Conservation (phyloP, 2,797 vertebrate species). For the Anisognathus igniventris region DNA sequence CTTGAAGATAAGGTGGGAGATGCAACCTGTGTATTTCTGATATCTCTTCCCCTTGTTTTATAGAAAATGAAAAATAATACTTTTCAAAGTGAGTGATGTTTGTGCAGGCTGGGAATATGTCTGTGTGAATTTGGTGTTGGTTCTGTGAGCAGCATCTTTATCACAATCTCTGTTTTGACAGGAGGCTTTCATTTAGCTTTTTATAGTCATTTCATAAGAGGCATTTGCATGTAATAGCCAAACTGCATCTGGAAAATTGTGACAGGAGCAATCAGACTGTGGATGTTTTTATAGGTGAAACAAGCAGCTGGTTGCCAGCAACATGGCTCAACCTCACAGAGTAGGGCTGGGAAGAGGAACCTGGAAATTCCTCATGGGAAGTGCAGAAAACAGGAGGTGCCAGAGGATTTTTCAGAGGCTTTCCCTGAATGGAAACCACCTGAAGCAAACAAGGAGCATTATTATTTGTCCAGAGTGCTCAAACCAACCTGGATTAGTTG, state of each 20-base stretch:
- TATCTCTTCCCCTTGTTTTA: not conserved
- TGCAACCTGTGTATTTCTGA: not conserved
- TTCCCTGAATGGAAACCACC: not conserved
- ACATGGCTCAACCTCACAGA: not conserved
- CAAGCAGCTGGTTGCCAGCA: not conserved
- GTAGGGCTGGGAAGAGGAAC: not conserved
- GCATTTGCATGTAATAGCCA: slow-evolving; percentile 31
- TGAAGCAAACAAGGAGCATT: not conserved
- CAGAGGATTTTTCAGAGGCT: not conserved
- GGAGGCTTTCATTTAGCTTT: slow-evolving; percentile 16
- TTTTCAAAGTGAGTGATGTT: not conserved
- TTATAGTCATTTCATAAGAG: not conserved
- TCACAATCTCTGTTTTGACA: slow-evolving; percentile 27
- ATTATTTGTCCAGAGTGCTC: not conserved
- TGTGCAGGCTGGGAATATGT: not conserved
- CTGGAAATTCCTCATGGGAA: not conserved
- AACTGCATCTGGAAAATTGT: not conserved
- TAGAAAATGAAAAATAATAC: not conserved
- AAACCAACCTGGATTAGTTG: not conserved
- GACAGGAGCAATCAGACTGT: slow-evolving; percentile 6
- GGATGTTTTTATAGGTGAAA: not conserved
- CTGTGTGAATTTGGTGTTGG: not conserved
- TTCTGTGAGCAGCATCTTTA: not conserved
- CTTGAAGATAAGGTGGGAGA: not conserved
- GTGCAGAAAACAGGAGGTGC: not conserved